Evolutionary conservation across 2,113 vertebrate genomes (phyloP).

Genomic region (Vicugna pacos): DNA sequence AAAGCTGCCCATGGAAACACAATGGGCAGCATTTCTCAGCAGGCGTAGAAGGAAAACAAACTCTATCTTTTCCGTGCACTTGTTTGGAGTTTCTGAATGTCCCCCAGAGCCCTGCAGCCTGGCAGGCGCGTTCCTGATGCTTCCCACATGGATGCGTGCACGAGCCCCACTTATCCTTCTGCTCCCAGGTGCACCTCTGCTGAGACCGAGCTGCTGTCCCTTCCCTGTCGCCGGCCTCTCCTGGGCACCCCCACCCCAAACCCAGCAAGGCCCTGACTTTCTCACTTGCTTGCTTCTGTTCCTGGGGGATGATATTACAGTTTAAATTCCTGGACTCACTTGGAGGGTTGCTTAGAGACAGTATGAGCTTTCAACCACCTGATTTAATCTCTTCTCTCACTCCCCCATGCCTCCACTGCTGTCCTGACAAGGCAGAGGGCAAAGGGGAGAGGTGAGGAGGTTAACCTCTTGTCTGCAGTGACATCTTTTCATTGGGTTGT

Average conservation of each 20-base stretch:
- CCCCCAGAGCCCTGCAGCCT: constrained; percentile 63
- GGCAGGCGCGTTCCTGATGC: constrained; percentile 70
- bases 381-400: constrained; percentile 80
- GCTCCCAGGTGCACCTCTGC: constrained; percentile 50
- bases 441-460: constrained; percentile 84
- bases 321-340: constrained; percentile 82
- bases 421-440: constrained; percentile 76
- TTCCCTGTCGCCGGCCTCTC: background rate
- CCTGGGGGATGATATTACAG: constrained; percentile 82
- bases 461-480: constrained; percentile 66
- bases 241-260: background rate
- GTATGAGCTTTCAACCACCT: constrained; percentile 82
- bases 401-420: constrained; percentile 71
- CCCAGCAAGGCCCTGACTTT: background rate
- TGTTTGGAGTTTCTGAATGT: constrained; percentile 77
- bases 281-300: constrained; percentile 76
- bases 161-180: constrained; percentile 49
- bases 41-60: constrained; percentile 74
- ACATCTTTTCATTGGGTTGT: constrained; percentile 81
- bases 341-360: constrained; percentile 83
- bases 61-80: constrained; percentile 75
- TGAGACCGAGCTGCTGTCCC: background rate
- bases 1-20: constrained; percentile 77
- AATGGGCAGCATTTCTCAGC: constrained; percentile 70
- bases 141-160: constrained; percentile 76